Conservation (phyloP, 2,888 invertebrate species). For the Magallana nippona region DNA sequence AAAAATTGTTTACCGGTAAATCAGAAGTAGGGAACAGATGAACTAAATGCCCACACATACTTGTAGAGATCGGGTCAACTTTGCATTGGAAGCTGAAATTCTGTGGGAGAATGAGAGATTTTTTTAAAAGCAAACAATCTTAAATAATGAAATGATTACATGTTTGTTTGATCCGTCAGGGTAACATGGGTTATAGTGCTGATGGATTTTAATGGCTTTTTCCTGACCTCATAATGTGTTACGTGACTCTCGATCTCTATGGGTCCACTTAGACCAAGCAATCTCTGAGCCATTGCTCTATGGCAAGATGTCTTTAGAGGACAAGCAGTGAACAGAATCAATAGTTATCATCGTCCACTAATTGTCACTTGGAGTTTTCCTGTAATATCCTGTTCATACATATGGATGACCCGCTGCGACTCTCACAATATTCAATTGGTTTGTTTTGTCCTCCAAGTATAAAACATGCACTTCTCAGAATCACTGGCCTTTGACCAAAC, state of each 20-base stretch:
- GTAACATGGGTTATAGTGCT: too few relatives aligned
- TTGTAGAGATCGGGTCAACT: too few relatives aligned
- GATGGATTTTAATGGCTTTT: background rate
- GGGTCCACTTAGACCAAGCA: background rate
- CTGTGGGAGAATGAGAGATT: too few relatives aligned
- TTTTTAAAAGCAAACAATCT: too few relatives aligned
- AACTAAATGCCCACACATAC: too few relatives aligned
- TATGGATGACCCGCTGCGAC: background rate
- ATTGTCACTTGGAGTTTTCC: constrained; percentile 21
- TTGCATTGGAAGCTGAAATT: too few relatives aligned
- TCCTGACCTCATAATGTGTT: background rate
- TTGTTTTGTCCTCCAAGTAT: constrained; percentile 1
- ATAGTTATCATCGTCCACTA: constrained; percentile 19
- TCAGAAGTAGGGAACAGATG: too few relatives aligned
- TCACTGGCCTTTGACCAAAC: background rate
- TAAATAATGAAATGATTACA: too few relatives aligned
- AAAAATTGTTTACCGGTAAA: too few relatives aligned
- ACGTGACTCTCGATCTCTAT: background rate
- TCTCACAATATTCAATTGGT: background rate
- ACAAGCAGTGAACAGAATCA: constrained; percentile 2
- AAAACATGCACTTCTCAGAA: background rate
- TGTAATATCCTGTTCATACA: constrained; percentile 28
- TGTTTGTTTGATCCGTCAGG: too few relatives aligned
- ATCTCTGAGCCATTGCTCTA: background rate
- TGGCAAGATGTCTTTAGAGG: background rate